A percentile compares a stretch with the other conserved stretches of the same genome.
Evolutionary conservation across 1,140 invertebrate species (phyloP).

Genomic region (Geopemphigus sp.): DNA sequence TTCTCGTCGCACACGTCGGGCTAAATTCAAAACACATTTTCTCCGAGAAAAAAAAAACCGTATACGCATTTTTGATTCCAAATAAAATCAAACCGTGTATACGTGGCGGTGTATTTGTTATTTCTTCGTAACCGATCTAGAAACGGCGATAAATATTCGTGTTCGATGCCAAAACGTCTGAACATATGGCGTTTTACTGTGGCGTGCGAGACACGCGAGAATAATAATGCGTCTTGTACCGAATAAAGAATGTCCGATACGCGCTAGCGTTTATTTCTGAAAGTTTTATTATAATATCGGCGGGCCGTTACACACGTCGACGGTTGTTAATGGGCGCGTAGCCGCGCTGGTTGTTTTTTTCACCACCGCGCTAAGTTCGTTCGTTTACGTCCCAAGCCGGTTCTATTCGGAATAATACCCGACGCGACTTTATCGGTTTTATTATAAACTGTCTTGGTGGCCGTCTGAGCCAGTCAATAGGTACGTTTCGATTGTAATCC

Average conservation of each 20-base stretch:
- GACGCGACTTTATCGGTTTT: too few species aligned
- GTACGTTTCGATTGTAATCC: too few species aligned
- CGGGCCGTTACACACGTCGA: too few species aligned
- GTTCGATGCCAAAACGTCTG: slow-evolving; percentile 7
- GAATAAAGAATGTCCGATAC: slow-evolving; percentile 12
- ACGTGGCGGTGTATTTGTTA: neutral
- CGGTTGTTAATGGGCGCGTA: too few species aligned
- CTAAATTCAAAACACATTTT: slow-evolving; percentile 8
- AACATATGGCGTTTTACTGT: neutral
- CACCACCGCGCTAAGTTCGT: too few species aligned
- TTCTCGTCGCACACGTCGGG: neutral
- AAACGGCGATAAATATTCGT: neutral
- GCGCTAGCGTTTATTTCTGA: slow-evolving; percentile 20
- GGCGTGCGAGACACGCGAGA: neutral
- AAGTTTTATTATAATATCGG: neutral
- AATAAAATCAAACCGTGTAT: neutral
- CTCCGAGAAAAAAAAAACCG: neutral
- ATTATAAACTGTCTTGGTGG: too few species aligned
- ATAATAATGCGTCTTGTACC: slow-evolving; percentile 9
- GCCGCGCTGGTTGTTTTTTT: too few species aligned
- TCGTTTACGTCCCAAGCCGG: too few species aligned
- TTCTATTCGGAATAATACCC: too few species aligned
- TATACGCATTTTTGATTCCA: neutral
- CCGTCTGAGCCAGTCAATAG: too few species aligned
- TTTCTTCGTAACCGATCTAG: neutral